Percentiles rank a stretch among this genome's conserved stretches.
Evolutionary conservation across 2,113 vertebrate genomes (phyloP).

Genomic region (Fulica atra): DNA sequence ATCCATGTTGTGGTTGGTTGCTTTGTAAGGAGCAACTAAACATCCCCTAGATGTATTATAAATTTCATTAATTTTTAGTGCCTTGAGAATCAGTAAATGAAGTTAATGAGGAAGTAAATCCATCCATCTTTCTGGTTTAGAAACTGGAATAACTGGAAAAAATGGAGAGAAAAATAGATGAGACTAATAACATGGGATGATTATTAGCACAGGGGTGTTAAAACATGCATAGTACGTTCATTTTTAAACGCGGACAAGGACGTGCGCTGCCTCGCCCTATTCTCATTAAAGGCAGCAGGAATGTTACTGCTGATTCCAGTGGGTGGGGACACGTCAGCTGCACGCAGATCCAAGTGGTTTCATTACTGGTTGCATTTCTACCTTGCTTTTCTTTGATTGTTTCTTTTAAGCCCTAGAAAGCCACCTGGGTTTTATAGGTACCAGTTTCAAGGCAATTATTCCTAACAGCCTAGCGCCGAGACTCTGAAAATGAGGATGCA

Average conservation of each 20-base stretch:
- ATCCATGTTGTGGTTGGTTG: neutral
- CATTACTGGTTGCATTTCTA: neutral
- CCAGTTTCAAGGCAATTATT: neutral
- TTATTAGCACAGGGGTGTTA: neutral
- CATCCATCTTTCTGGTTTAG: neutral
- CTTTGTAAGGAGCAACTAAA: neutral
- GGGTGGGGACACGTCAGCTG: neutral
- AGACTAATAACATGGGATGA: neutral
- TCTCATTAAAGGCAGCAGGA: neutral
- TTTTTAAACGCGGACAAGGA: neutral
- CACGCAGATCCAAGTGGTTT: neutral
- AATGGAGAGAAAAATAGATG: neutral
- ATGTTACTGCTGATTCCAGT: neutral
- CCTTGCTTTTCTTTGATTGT: neutral
- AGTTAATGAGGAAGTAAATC: neutral
- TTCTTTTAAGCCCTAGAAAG: neutral
- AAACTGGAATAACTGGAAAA: constrained; percentile 30
- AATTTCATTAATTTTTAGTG: neutral
- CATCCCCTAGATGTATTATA: neutral
- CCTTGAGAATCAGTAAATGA: neutral
- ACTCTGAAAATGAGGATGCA: neutral
- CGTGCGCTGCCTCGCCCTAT: neutral
- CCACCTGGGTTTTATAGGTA: neutral
- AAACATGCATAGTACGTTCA: neutral
- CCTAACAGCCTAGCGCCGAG: neutral